These are phyloP conservation scores for Lytechinus pictus DNA, from an alignment of 35 echinoderm and acorn worm species.

Conservation along the genomic window DNA sequence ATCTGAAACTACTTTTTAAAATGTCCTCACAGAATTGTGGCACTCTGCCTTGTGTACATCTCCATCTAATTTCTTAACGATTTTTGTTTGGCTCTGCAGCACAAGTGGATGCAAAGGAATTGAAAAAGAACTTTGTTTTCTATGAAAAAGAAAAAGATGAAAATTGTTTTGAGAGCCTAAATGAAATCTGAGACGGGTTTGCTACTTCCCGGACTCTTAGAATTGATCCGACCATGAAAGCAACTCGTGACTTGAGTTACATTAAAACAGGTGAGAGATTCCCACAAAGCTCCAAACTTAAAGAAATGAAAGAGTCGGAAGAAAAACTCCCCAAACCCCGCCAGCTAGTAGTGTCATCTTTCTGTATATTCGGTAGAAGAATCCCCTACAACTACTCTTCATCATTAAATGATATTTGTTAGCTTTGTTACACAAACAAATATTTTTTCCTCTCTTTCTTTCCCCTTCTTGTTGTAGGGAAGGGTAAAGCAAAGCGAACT, in stretches of 20 bases:
- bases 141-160: neutral
- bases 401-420: conserved; percentile 47
- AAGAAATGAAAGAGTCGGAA: conserved; percentile 24
- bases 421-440: conserved; percentile 45
- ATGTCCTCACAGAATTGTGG: neutral
- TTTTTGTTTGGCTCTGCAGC: conserved; percentile 4
- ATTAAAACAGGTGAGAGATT: conserved; percentile 28
- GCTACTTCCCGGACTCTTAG: conserved; percentile 7
- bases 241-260: conserved; percentile 6
- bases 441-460: neutral
- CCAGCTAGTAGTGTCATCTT: conserved; percentile 36
- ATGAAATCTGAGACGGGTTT: conserved; percentile 3
- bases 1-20: neutral
- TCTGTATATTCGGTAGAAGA: conserved; percentile 24
- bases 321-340: conserved; percentile 35
- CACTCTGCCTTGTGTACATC: neutral
- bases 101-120: neutral
- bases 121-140: neutral
- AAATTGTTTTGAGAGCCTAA: conserved; percentile 19
- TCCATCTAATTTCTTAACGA: conserved; percentile 12
- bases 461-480: conserved; percentile 1
- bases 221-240: conserved; percentile 15
- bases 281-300: neutral
- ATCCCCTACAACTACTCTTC: conserved; percentile 36
- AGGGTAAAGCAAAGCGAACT: neutral